Evolutionary conservation across 1,140 invertebrate genomes (phyloP).

Genomic region (Saccostrea echinata): DNA sequence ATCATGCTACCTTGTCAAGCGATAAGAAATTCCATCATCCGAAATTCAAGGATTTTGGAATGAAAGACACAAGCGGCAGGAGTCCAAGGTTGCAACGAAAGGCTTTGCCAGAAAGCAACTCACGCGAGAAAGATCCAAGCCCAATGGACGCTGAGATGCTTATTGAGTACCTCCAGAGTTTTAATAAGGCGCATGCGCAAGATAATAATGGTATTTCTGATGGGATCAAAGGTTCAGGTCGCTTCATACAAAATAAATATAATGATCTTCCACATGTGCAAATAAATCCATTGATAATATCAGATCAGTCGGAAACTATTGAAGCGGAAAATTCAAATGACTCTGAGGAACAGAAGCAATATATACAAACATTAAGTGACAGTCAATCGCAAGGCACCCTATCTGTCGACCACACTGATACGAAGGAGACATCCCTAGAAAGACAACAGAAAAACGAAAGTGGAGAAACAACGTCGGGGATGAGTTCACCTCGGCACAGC

Average conservation of each 20-base stretch:
- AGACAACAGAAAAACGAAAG: neutral
- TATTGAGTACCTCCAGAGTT: constrained; percentile 52
- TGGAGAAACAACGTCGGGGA: constrained; percentile 10
- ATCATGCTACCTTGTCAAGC: constrained; percentile 23
- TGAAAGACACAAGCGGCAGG: neutral
- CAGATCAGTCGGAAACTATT: constrained; percentile 25
- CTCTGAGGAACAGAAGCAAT: constrained; percentile 13
- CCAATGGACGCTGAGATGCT: constrained; percentile 50
- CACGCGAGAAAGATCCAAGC: constrained; percentile 1
- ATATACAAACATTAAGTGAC: constrained; percentile 28
- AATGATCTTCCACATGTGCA: constrained; percentile 27
- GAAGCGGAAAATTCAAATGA: constrained; percentile 37
- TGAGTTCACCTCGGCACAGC: constrained; percentile 7
- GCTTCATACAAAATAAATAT: constrained; percentile 43
- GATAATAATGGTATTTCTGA: constrained; percentile 39
- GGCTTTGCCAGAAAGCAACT: constrained; percentile 14
- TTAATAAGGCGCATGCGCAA: constrained; percentile 44
- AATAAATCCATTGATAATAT: constrained; percentile 42
- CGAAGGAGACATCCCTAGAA: neutral
- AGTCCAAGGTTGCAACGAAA: neutral
- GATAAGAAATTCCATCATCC: constrained; percentile 50
- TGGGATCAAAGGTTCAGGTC: constrained; percentile 37
- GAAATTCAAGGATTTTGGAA: constrained; percentile 8
- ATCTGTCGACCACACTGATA: constrained; percentile 5
- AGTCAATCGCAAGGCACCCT: constrained; percentile 8